phyloP scores from a whole-genome alignment of 2,797 vertebrate species.

The Hemitrygon akajei region DNA sequence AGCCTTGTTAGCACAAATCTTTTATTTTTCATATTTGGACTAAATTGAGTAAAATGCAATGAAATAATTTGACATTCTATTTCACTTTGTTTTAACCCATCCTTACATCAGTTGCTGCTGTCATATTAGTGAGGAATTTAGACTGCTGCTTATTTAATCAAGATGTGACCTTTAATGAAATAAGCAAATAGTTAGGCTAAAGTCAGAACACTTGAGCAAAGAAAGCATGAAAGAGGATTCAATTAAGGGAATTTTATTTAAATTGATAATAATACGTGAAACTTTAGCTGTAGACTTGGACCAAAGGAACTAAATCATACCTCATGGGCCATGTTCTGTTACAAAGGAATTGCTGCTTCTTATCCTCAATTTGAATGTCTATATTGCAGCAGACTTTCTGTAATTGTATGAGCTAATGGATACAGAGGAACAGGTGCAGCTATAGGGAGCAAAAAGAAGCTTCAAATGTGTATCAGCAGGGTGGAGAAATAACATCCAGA shows the following conservation, averaged over 20 bases:
- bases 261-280: background rate
- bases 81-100: background rate
- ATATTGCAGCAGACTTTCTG: background rate
- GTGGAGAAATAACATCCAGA: background rate
- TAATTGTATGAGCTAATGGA: constrained; percentile 1
- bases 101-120: background rate
- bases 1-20: background rate
- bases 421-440: background rate
- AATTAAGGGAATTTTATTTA: constrained; percentile 13
- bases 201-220: background rate
- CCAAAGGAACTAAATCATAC: background rate
- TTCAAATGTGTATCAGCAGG: background rate
- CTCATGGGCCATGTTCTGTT: background rate
- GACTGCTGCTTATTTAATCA: constrained; percentile 30
- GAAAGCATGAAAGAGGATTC: background rate
- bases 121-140: background rate
- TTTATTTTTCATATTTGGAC: background rate
- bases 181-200: background rate
- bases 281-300: background rate
- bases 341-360: background rate
- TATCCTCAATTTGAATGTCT: constrained; percentile 1
- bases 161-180: constrained; percentile 19
- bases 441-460: background rate
- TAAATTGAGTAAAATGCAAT: background rate
- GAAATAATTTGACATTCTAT: background rate